phyloP scores from a whole-genome alignment of 2,797 vertebrate genomes.

The Enteromius mattozi region DNA sequence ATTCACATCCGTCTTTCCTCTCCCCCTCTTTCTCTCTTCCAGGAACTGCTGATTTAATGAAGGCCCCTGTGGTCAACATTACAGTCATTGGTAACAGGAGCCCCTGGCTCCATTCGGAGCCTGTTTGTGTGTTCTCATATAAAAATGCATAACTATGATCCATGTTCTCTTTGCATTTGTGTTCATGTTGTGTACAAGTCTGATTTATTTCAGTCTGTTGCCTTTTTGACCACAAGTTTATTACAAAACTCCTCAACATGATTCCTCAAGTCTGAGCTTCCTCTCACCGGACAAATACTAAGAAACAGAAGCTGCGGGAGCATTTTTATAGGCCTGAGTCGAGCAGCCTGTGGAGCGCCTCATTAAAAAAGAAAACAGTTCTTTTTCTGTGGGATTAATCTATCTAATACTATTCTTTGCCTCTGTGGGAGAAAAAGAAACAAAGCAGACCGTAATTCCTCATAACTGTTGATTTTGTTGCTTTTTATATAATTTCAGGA shows the following conservation, averaged over 20 bases:
- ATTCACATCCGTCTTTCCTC: conserved; percentile 46
- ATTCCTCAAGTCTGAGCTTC: conserved; percentile 32
- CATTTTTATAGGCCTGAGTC: conserved; percentile 42
- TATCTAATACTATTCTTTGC: not conserved
- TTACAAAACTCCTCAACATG: conserved; percentile 29
- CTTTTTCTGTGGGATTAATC: conserved; percentile 21
- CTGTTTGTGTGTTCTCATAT: conserved; percentile 25
- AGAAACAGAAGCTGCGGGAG: conserved; percentile 43
- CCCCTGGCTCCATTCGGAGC: conserved; percentile 34
- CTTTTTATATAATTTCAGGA: conserved; percentile 18
- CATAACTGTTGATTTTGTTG: conserved; percentile 10
- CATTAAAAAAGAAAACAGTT: conserved; percentile 45
- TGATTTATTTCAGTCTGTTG: conserved; percentile 30
- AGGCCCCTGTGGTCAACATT: conserved; percentile 64
- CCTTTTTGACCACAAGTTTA: conserved; percentile 36
- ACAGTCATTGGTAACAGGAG: conserved; percentile 64
- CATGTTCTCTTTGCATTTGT: conserved; percentile 16
- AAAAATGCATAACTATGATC: conserved; percentile 6
- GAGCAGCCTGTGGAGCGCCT: conserved; percentile 34
- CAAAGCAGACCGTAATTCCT: not conserved
- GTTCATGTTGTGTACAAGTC: conserved; percentile 1
- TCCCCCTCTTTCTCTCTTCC: conserved; percentile 63
- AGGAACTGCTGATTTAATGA: conserved; percentile 75
- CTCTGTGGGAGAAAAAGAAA: conserved; percentile 1
- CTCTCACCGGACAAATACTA: conserved; percentile 11